These are phyloP conservation scores for Drosophila obscura DNA, from an alignment of 1,140 invertebrate species.

Conservation along the genomic window DNA sequence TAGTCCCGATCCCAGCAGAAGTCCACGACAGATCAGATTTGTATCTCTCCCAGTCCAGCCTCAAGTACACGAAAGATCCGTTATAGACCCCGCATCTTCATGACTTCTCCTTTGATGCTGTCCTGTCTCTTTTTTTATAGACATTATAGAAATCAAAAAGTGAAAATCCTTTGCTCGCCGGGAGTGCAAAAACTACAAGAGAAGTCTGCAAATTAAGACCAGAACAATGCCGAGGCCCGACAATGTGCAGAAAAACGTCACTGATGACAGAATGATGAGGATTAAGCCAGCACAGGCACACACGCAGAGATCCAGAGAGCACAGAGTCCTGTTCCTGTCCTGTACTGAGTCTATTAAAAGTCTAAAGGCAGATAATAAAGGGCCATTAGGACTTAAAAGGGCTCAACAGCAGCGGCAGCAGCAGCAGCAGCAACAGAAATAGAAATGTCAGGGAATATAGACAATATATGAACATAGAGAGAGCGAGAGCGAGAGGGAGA, in stretches of 20 bases:
- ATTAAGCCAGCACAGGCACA: constrained; percentile 67
- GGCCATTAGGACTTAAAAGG: constrained; percentile 83
- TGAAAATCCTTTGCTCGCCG: constrained; percentile 60
- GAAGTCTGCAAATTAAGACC: constrained; percentile 77
- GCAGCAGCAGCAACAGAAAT: constrained; percentile 53
- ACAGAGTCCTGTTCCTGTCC: constrained; percentile 31
- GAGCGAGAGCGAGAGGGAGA: constrained; percentile 16
- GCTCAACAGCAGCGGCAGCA: constrained; percentile 66
- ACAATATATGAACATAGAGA: too few species aligned
- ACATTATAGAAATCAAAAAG: constrained; percentile 62
- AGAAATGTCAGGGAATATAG: constrained; percentile 27
- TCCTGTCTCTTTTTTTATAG: constrained; percentile 2
- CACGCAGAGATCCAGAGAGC: constrained; percentile 19
- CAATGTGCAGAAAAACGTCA: constrained; percentile 83
- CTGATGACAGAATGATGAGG: constrained; percentile 83
- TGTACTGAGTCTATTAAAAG: constrained; percentile 83
- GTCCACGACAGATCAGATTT: not conserved
- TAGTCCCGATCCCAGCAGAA: not conserved
- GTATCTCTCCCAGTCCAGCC: too few species aligned
- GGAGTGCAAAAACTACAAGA: constrained; percentile 48
- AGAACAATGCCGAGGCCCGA: constrained; percentile 66
- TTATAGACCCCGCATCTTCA: not conserved
- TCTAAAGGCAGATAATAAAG: constrained; percentile 84
- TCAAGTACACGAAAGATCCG: not conserved
- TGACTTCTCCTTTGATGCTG: constrained; percentile 1